Conservation (phyloP, 2,888 invertebrate genomes). For the Podabrus alpinus region DNA sequence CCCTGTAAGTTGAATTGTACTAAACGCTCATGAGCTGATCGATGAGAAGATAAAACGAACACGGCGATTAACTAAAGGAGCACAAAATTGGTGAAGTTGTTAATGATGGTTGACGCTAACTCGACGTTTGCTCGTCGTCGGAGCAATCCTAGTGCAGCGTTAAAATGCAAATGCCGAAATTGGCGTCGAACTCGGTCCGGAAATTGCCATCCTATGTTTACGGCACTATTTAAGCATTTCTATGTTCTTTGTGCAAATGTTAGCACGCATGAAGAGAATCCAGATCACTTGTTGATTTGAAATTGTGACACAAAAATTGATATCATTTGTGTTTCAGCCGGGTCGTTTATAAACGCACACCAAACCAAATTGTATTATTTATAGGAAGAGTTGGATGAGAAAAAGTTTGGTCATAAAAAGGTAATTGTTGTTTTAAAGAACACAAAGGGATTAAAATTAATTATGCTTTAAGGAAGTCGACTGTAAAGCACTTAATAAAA, state of each 20-base stretch:
- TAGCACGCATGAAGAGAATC: constrained; percentile 12
- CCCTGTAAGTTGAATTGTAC: not conserved
- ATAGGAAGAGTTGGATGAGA: not conserved
- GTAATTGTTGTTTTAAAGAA: not conserved
- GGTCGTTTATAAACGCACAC: not conserved
- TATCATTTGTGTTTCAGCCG: not conserved
- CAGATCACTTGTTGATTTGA: constrained; percentile 23
- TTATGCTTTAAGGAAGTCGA: not conserved
- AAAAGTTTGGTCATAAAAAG: not conserved
- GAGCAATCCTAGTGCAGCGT: constrained; percentile 18
- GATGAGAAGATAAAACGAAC: not conserved
- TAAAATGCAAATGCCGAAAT: constrained; percentile 25
- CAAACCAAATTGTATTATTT: not conserved
- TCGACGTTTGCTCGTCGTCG: constrained; percentile 16
- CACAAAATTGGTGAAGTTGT: constrained; percentile 17
- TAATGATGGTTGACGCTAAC: constrained; percentile 24
- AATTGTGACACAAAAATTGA: not conserved
- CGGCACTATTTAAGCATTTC: constrained; percentile 14
- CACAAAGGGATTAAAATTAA: not conserved
- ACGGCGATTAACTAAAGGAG: not conserved
- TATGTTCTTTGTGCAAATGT: constrained; percentile 20
- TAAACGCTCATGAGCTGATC: not conserved
- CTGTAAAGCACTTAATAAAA: not conserved
- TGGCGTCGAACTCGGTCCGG: constrained; percentile 22
- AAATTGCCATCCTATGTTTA: constrained; percentile 21